phyloP scores from a whole-genome alignment of 2,113 vertebrate genomes.

The Rhinoptilus africanus region DNA sequence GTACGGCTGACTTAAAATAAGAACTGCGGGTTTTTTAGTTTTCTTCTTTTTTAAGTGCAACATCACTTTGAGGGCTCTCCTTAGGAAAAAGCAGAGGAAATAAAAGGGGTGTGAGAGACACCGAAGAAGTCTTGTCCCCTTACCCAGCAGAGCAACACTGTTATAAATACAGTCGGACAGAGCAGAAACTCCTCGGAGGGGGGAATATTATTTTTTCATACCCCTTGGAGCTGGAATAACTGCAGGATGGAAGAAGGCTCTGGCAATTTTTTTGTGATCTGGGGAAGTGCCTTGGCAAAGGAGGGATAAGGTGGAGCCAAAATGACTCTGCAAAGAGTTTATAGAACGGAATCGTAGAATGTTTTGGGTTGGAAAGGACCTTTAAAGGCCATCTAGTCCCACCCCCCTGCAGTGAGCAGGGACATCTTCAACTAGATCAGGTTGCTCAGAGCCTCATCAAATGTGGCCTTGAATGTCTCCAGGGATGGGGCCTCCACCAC shows the following conservation, averaged over 20 bases:
- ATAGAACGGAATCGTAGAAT: too few relatives aligned
- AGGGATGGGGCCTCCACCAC: too few relatives aligned
- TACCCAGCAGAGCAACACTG: neutral
- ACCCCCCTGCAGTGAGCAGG: too few relatives aligned
- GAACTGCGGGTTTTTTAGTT: neutral
- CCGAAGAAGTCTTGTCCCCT: neutral
- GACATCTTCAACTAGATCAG: too few relatives aligned
- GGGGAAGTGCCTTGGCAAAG: neutral
- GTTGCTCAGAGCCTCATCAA: too few relatives aligned
- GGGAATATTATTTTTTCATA: neutral
- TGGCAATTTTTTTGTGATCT: neutral
- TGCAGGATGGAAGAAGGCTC: neutral
- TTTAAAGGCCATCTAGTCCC: too few relatives aligned
- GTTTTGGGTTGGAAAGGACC: too few relatives aligned
- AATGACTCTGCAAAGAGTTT: neutral
- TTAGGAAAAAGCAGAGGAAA: neutral
- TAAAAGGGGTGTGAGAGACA: neutral
- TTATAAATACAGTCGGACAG: neutral
- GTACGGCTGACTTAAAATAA: neutral
- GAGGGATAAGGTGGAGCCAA: neutral
- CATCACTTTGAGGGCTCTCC: neutral
- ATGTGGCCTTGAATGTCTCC: too few relatives aligned
- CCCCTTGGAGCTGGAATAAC: neutral
- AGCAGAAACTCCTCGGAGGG: neutral
- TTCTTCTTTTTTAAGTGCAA: neutral